These are phyloP conservation scores for Paralvinella palmiformis DNA, from an alignment of 1,140 invertebrate species.

Conservation along the genomic window DNA sequence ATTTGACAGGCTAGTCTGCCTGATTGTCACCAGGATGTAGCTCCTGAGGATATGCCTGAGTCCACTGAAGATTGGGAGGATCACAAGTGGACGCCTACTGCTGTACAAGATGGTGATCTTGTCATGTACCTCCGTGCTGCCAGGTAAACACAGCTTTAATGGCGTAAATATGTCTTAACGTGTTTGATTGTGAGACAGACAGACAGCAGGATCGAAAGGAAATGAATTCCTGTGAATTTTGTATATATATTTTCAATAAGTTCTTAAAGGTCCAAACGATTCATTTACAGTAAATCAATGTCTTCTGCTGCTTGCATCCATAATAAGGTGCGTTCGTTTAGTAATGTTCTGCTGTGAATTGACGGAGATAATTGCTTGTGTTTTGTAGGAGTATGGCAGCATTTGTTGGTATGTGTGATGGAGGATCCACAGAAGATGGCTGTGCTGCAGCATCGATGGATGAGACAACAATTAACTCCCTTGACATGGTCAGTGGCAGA, in stretches of 20 bases:
- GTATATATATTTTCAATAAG: not conserved
- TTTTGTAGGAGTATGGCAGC: constrained; percentile 58
- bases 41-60: constrained; percentile 65
- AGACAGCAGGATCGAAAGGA: not conserved
- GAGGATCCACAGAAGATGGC: constrained; percentile 91
- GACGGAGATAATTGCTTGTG: constrained; percentile 12
- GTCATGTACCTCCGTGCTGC: constrained; percentile 95
- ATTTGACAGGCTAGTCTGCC: constrained; percentile 67
- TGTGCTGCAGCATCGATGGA: constrained; percentile 91
- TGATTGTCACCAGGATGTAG: constrained; percentile 66
- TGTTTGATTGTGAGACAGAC: not conserved
- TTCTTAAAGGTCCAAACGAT: not conserved
- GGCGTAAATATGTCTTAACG: not conserved
- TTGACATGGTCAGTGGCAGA: constrained; percentile 75
- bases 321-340: not conserved
- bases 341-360: not conserved
- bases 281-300: not conserved
- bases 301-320: not conserved
- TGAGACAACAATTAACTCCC: constrained; percentile 95
- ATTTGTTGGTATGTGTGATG: constrained; percentile 96
- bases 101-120: constrained; percentile 82
- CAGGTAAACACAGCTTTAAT: constrained; percentile 56
- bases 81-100: constrained; percentile 81
- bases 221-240: not conserved
- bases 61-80: constrained; percentile 67